Conservation (phyloP, 2,797 vertebrate species). For the Columba guinea region DNA sequence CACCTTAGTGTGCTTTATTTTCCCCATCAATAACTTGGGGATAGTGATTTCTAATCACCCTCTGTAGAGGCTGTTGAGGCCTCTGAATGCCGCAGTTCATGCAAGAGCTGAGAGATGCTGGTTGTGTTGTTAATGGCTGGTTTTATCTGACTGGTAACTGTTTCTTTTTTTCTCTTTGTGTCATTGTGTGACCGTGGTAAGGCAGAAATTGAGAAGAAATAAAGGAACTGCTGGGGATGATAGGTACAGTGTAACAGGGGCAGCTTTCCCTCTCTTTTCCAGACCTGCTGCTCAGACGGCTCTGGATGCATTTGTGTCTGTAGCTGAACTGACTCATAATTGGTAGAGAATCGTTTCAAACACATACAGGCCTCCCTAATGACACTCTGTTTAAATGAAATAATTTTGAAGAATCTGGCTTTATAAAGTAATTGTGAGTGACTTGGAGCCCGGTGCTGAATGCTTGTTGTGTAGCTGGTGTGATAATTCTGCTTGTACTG, state of each 20-base stretch:
- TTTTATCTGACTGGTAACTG: not conserved
- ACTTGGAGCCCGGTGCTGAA: accelerated
- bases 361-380: not conserved
- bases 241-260: not conserved
- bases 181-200: not conserved
- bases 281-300: not conserved
- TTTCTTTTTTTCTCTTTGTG: slow-evolving; percentile 24
- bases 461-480: not conserved
- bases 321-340: not conserved
- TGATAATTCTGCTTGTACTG: not conserved
- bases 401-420: not conserved
- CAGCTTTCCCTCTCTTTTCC: not conserved
- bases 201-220: slow-evolving; percentile 25
- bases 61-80: not conserved
- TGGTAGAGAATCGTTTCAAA: not conserved
- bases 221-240: not conserved
- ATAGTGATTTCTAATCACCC: not conserved
- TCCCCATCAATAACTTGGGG: not conserved
- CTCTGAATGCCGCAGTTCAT: not conserved
- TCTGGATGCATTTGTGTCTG: not conserved
- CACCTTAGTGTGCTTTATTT: not conserved
- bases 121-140: not conserved
- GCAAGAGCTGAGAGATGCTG: not conserved
- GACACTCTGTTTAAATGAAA: not conserved
- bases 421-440: not conserved